Conservation (phyloP, 2,113 vertebrate species). For the Tenebrosternarchus preto region DNA sequence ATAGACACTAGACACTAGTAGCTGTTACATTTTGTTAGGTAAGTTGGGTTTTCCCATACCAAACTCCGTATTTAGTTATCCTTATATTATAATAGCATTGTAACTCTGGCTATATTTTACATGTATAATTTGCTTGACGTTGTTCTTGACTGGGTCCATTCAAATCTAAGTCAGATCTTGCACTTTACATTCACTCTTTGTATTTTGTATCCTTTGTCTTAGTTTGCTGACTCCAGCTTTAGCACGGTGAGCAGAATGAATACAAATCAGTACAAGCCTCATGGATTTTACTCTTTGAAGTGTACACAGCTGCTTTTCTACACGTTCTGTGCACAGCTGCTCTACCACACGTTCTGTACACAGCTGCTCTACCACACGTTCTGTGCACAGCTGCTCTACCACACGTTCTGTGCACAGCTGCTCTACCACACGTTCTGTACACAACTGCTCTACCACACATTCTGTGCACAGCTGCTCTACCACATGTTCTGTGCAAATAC, state of each 20-base stretch:
- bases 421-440: constrained; percentile 56
- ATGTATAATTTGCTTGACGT: not conserved
- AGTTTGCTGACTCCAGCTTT: constrained; percentile 1
- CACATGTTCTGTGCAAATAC: constrained; percentile 64
- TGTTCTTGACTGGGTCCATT: not conserved
- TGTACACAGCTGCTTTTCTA: constrained; percentile 72
- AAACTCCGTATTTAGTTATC: not conserved
- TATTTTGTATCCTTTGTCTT: not conserved
- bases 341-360: constrained; percentile 58
- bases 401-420: constrained; percentile 68
- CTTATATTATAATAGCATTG: not conserved
- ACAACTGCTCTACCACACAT: constrained; percentile 65
- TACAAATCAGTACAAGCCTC: constrained; percentile 37
- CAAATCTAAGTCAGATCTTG: not conserved
- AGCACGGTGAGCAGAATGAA: constrained; percentile 37
- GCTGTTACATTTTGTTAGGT: constrained; percentile 36
- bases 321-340: constrained; percentile 69
- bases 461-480: constrained; percentile 73
- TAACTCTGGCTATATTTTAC: not conserved
- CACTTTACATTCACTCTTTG: not conserved
- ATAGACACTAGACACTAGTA: constrained; percentile 18
- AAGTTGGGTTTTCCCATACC: not conserved
- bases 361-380: constrained; percentile 63
- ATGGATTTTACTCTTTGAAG: constrained; percentile 54
- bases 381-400: constrained; percentile 67